phyloP scores from a whole-genome alignment of 2,797 vertebrate genomes.

The Aulostomus chinensis region DNA sequence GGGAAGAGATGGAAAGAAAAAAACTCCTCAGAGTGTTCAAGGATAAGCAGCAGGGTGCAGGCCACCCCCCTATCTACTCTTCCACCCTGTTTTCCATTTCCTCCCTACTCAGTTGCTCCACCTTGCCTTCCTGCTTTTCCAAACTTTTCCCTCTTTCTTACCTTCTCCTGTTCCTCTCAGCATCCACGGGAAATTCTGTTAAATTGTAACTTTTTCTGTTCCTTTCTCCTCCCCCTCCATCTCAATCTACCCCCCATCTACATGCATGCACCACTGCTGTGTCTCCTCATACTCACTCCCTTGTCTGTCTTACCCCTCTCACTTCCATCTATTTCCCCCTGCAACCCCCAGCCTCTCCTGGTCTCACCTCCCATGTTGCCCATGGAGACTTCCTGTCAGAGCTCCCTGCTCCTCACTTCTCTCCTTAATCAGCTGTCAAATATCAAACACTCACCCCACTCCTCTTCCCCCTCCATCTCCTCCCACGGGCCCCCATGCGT shows the following conservation, averaged over 20 bases:
- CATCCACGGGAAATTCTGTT: constrained; percentile 2
- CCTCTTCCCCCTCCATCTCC: constrained; percentile 22
- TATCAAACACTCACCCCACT: constrained; percentile 74
- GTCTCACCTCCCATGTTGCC: constrained; percentile 58
- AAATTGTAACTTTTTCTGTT: background rate
- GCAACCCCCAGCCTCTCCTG: constrained; percentile 16
- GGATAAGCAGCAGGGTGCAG: constrained; percentile 78
- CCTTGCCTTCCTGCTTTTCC: constrained; percentile 15
- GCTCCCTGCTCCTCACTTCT: constrained; percentile 72
- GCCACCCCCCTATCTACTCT: constrained; percentile 65
- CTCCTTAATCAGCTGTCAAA: constrained; percentile 84
- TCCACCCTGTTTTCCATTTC: constrained; percentile 59
- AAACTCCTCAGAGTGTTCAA: constrained; percentile 83
- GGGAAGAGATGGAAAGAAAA: constrained; percentile 44
- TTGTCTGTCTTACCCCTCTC: constrained; percentile 21
- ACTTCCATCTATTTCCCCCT: constrained; percentile 4
- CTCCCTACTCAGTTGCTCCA: constrained; percentile 31
- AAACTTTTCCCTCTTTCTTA: constrained; percentile 2
- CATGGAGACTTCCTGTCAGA: constrained; percentile 75
- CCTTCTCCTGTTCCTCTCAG: background rate
- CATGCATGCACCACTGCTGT: constrained; percentile 2
- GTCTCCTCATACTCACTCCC: constrained; percentile 15
- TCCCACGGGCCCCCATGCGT: constrained; percentile 21
- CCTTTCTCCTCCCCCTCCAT: constrained; percentile 3
- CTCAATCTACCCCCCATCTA: constrained; percentile 23